phyloP scores from a whole-genome alignment of 2,888 invertebrate species.

The Pristionchus fissidentatus region DNA sequence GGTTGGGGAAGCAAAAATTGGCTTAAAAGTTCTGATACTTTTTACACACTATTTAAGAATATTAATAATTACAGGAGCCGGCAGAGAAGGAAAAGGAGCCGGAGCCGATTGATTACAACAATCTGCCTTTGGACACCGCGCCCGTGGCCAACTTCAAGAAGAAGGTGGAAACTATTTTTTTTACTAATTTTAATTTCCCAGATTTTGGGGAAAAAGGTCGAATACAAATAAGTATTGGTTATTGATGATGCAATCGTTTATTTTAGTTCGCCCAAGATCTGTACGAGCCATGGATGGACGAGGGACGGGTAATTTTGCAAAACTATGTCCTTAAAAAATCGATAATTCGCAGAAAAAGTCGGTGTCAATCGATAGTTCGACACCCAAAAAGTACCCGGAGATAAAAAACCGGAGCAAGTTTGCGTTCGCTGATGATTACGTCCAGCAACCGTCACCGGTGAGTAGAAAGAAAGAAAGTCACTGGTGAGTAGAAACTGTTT shows the following conservation, averaged over 20 bases:
- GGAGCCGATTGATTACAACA: neutral
- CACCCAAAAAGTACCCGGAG: conserved; percentile 14
- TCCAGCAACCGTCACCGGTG: neutral
- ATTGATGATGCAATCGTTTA: neutral
- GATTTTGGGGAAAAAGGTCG: neutral
- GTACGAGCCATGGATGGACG: conserved; percentile 47
- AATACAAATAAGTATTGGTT: too few relatives aligned
- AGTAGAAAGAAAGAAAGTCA: neutral
- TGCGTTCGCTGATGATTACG: neutral
- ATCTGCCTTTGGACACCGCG: conserved; percentile 23
- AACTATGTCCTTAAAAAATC: neutral
- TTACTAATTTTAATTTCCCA: too few relatives aligned
- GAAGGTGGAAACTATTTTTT: neutral
- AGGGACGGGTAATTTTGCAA: neutral
- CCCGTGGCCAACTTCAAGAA: conserved; percentile 39
- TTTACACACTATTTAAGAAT: too few relatives aligned
- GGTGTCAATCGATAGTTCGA: neutral
- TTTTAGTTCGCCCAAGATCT: conserved; percentile 18
- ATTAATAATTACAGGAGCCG: neutral
- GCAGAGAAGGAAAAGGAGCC: neutral
- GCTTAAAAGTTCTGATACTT: too few relatives aligned
- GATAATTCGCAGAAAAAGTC: neutral
- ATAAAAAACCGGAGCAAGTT: neutral
- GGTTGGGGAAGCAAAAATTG: too few relatives aligned
- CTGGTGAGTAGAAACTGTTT: too few relatives aligned